Conservation (phyloP, 2,113 vertebrate species). For the Austrofundulus limnaeus region DNA sequence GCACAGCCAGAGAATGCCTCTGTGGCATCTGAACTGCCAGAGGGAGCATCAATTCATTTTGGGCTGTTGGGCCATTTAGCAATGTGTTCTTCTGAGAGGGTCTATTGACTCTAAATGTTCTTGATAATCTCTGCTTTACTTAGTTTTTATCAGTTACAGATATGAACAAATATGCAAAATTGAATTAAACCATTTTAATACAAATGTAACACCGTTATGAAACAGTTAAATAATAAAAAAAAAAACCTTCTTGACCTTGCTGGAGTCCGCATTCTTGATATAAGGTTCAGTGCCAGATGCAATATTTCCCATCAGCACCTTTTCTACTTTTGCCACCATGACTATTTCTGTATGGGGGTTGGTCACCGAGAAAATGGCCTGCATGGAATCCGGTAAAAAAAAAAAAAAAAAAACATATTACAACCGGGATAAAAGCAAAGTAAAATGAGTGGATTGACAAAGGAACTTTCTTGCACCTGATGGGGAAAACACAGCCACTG, state of each 20-base stretch:
- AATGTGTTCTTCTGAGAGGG: too few species aligned
- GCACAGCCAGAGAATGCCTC: too few species aligned
- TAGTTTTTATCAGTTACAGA: too few species aligned
- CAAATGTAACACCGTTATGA: not conserved
- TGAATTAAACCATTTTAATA: not conserved
- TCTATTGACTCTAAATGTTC: too few species aligned
- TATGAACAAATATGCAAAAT: too few species aligned
- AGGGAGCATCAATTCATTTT: too few species aligned
- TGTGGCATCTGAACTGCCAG: too few species aligned
- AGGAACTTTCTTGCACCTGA: constrained; percentile 80
- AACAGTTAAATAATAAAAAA: not conserved
- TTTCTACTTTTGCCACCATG: constrained; percentile 93
- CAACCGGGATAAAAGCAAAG: not conserved
- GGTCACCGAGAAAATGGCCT: constrained; percentile 95
- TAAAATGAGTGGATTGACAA: not conserved
- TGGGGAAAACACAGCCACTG: constrained; percentile 93
- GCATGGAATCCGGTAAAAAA: constrained; percentile 16
- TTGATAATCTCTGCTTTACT: too few species aligned
- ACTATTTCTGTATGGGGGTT: constrained; percentile 94
- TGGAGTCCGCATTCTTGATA: constrained; percentile 94
- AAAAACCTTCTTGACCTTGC: constrained; percentile 82
- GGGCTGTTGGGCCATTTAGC: too few species aligned
- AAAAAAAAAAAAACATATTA: constrained; percentile 4
- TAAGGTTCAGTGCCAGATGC: constrained; percentile 91
- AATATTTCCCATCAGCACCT: constrained; percentile 95